phyloP scores from a whole-genome alignment of 2,113 vertebrate genomes.

The Balaenoptera acutorostrata region DNA sequence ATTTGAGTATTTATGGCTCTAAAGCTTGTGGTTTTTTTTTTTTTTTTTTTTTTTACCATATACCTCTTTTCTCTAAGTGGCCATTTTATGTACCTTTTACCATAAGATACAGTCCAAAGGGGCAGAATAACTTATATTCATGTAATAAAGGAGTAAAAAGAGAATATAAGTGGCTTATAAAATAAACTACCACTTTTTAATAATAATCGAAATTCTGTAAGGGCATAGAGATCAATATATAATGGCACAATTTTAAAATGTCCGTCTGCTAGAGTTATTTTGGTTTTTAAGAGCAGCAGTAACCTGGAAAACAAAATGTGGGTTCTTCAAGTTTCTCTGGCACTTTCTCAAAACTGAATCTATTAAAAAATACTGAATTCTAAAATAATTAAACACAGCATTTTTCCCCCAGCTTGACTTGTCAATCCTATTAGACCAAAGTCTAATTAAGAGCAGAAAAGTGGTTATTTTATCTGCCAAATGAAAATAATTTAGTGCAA shows the following conservation, averaged over 20 bases:
- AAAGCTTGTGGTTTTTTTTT: neutral
- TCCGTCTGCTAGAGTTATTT: neutral
- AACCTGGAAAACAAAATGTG: slow-evolving; percentile 59
- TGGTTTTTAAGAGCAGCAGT: neutral
- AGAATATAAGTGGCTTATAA: neutral
- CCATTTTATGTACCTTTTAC: neutral
- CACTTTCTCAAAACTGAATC: slow-evolving; percentile 66
- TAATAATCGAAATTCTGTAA: neutral
- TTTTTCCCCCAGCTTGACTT: slow-evolving; percentile 70
- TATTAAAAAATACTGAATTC: slow-evolving; percentile 72
- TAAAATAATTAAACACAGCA: slow-evolving; percentile 76
- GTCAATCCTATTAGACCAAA: slow-evolving; percentile 81
- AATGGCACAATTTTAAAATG: neutral
- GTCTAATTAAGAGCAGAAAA: slow-evolving; percentile 80
- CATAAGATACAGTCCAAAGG: neutral
- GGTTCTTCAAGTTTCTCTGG: slow-evolving; percentile 44
- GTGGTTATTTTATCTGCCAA: slow-evolving; percentile 81
- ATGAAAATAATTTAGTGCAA: slow-evolving; percentile 82
- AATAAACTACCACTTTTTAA: neutral
- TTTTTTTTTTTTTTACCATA: neutral
- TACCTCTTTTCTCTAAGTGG: neutral
- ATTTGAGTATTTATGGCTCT: neutral
- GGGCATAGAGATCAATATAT: neutral
- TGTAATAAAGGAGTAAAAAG: neutral
- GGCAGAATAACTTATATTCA: neutral